Evolutionary conservation across 2,888 invertebrate genomes (phyloP).

Genomic region (Stramonita haemastoma): DNA sequence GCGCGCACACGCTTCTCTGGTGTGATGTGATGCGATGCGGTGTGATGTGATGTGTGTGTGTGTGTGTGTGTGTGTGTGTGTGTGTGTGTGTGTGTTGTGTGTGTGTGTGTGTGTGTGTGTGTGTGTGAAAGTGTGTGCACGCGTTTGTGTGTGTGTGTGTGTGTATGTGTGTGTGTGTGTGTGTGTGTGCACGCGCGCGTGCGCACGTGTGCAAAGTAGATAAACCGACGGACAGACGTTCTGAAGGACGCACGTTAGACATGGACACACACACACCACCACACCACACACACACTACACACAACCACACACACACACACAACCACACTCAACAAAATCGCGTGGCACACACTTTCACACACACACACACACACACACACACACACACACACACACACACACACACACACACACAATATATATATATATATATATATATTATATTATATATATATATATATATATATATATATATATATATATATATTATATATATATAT

Average conservation of each 20-base stretch:
- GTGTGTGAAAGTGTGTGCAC: neutral
- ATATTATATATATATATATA: no score
- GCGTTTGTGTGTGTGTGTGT: neutral
- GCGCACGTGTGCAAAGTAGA: no score
- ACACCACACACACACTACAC: neutral
- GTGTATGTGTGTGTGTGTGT: slow-evolving; percentile 1
- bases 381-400: neutral
- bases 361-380: neutral
- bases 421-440: no score
- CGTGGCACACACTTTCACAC: neutral
- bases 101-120: slow-evolving; percentile 1
- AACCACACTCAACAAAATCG: no score
- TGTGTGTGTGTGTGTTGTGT: slow-evolving; percentile 16
- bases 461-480: no score
- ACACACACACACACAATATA: neutral
- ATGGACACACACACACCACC: neutral
- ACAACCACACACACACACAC: no score
- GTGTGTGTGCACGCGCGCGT: neutral
- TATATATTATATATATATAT: no score
- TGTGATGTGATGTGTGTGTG: neutral
- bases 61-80: neutral
- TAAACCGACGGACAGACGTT: no score
- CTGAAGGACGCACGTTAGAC: neutral
- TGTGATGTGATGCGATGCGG: no score
- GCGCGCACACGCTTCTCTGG: no score